Evolutionary conservation across 2,888 invertebrate genomes (phyloP).

Genomic region (Xestia xanthographa): DNA sequence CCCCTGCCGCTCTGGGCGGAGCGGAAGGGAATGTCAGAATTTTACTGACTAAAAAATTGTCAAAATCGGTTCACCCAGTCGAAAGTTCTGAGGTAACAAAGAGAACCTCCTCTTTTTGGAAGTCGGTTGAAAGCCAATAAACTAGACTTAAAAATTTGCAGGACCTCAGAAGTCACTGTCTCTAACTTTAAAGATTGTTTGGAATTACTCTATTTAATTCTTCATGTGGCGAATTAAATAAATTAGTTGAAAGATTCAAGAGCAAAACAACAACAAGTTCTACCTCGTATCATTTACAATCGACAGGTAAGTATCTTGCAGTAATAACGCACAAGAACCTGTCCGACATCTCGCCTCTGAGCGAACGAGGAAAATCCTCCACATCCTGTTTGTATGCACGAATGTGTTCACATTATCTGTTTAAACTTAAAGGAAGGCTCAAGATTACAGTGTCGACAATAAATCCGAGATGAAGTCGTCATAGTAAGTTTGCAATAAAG

Average conservation of each 20-base stretch:
- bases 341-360: slow-evolving; percentile 69
- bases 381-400: slow-evolving; percentile 83
- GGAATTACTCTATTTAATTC: background rate
- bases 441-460: slow-evolving; percentile 71
- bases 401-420: slow-evolving; percentile 72
- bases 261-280: slow-evolving; percentile 57
- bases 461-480: slow-evolving; percentile 69
- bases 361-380: slow-evolving; percentile 83
- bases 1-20: too few relatives aligned
- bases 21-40: too few relatives aligned
- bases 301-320: slow-evolving; percentile 64
- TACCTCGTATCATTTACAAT: slow-evolving; percentile 65
- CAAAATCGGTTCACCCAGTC: too few relatives aligned
- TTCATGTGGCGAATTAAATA: slow-evolving; percentile 6
- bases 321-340: slow-evolving; percentile 74
- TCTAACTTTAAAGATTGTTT: background rate
- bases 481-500: slow-evolving; percentile 64
- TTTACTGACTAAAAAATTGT: too few relatives aligned
- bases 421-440: slow-evolving; percentile 61
- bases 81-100: too few relatives aligned
- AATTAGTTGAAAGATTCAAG: slow-evolving; percentile 38
- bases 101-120: too few relatives aligned
- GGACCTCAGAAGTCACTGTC: background rate
- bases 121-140: too few relatives aligned
- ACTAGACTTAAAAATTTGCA: background rate